A percentile compares a stretch with the other conserved stretches of the same genome.
These are phyloP conservation scores for Anas platyrhynchos DNA, from an alignment of 2,113 vertebrate species.

Conservation along the genomic window DNA sequence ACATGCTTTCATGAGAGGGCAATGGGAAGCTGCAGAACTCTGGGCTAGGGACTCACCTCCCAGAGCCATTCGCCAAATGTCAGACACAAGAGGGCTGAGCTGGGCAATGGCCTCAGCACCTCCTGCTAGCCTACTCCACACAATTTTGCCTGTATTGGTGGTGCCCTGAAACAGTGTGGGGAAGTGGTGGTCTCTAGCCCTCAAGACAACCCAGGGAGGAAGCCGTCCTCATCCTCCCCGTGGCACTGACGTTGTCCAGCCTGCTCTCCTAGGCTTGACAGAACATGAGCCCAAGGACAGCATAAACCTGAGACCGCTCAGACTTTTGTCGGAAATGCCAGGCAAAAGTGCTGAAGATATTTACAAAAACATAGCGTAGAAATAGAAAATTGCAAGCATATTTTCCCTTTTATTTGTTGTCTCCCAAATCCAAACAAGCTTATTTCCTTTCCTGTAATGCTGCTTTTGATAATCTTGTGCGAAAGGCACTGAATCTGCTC, in stretches of 20 bases:
- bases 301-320: background rate
- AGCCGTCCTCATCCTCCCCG: rapidly evolving
- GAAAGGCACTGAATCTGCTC: conserved; percentile 47
- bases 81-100: background rate
- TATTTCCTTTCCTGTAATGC: conserved; percentile 41
- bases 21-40: background rate
- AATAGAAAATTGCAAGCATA: conserved; percentile 21
- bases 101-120: background rate
- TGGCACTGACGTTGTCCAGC: background rate
- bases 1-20: rapidly evolving
- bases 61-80: rapidly evolving
- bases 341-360: background rate
- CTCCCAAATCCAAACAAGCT: conserved; percentile 60
- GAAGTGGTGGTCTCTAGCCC: background rate
- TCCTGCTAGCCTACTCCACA: background rate
- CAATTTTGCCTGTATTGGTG: too few species aligned
- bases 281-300: background rate
- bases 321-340: background rate
- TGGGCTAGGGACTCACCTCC: background rate
- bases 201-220: background rate
- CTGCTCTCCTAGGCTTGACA: background rate
- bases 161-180: background rate
- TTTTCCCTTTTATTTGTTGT: conserved; percentile 52
- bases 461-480: conserved; percentile 52
- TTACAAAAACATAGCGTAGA: background rate